A percentile compares a stretch with the other conserved stretches of the same genome.
phyloP scores from a whole-genome alignment of 2,888 invertebrate species.

The Andrena dorsata region DNA sequence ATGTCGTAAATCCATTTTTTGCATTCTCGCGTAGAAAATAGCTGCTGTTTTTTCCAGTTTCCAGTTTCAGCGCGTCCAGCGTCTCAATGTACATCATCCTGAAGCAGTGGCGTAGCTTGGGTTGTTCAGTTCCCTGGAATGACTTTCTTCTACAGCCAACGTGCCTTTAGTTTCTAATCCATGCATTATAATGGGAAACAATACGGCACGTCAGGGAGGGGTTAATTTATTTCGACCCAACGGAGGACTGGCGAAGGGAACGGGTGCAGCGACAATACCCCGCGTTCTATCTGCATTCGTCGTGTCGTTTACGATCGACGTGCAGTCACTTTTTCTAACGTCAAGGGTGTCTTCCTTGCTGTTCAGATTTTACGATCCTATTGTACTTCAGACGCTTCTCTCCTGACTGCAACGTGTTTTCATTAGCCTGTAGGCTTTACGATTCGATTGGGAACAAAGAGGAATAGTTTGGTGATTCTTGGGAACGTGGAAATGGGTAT shows the following conservation, averaged over 20 bases:
- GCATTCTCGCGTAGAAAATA: no score
- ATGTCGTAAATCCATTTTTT: no score
- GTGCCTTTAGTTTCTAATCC: not conserved
- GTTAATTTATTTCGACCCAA: not conserved
- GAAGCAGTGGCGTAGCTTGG: constrained; percentile 35
- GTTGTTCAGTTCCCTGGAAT: not conserved
- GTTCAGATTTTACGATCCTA: not conserved
- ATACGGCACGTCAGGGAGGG: not conserved
- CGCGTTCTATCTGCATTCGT: not conserved
- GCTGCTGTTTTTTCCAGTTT: no score
- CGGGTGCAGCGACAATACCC: not conserved
- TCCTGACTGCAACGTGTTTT: not conserved
- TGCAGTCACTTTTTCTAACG: constrained; percentile 2
- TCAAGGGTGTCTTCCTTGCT: not conserved
- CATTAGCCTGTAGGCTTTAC: constrained; percentile 5
- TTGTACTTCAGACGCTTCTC: constrained; percentile 8
- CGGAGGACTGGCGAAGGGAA: no score
- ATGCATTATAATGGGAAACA: not conserved
- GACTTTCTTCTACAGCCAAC: not conserved
- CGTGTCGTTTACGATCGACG: not conserved
- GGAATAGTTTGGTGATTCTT: constrained; percentile 2
- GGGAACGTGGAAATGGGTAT: not conserved
- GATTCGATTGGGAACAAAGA: not conserved
- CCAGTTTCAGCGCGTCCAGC: not conserved
- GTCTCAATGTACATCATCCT: not conserved